These are phyloP conservation scores for Daphoenositta chrysoptera DNA, from an alignment of 2,113 vertebrate species.

Conservation along the genomic window DNA sequence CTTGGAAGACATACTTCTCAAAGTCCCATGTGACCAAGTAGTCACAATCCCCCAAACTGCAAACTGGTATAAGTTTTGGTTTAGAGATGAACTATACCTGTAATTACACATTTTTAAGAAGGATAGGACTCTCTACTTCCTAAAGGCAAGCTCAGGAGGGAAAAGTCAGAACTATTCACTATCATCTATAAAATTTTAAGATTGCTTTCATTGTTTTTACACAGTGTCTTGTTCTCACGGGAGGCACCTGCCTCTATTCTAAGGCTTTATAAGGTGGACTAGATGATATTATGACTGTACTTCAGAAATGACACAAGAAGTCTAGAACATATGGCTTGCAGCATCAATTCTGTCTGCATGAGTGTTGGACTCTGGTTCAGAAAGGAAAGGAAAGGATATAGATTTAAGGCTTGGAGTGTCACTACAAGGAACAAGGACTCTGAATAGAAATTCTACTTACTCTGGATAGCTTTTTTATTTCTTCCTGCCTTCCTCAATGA, in stretches of 20 bases:
- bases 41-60: background rate
- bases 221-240: accelerated
- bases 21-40: background rate
- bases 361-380: background rate
- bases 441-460: background rate
- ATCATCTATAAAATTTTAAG: background rate
- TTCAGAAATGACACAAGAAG: background rate
- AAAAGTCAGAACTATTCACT: background rate
- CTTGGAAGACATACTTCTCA: background rate
- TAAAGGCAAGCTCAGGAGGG: background rate
- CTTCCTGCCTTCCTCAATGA: background rate
- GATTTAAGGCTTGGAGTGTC: background rate
- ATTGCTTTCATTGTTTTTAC: background rate
- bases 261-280: background rate
- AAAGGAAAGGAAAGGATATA: background rate
- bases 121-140: background rate
- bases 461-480: background rate
- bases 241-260: background rate
- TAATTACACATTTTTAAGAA: background rate
- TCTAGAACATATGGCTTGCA: background rate
- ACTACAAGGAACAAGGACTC: background rate
- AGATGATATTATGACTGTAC: background rate
- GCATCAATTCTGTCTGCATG: background rate
- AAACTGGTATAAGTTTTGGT: background rate
- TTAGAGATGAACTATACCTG: background rate